Conservation (phyloP, 2,888 invertebrate species). For the Limnephilus marmoratus region DNA sequence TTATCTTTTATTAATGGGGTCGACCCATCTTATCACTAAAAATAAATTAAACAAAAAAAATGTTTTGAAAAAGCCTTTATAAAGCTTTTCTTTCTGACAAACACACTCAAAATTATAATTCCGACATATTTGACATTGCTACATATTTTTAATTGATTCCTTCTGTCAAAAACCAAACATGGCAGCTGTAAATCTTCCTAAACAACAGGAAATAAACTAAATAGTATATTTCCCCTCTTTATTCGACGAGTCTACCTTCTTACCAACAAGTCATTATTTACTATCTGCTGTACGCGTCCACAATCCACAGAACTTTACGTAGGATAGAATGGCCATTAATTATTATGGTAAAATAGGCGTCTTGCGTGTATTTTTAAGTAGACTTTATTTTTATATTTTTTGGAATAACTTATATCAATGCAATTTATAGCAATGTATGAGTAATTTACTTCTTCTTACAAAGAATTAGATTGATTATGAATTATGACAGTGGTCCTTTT, state of each 20-base stretch:
- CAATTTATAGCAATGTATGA: no score
- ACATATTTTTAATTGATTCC: not conserved
- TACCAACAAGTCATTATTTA: not conserved
- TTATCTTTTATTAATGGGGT: no score
- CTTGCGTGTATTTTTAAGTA: not conserved
- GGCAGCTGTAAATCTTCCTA: not conserved
- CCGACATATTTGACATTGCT: not conserved
- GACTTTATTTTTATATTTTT: not conserved
- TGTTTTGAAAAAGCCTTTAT: no score
- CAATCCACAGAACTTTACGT: not conserved
- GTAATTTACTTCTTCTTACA: no score
- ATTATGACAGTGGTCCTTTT: no score
- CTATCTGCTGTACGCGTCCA: not conserved
- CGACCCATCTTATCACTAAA: no score
- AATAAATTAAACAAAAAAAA: no score
- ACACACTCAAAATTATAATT: not conserved
- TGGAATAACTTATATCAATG: no score
- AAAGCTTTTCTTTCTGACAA: no score
- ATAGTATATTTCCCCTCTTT: not conserved
- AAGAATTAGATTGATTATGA: no score
- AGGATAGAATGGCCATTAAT: not conserved
- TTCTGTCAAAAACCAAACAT: not conserved
- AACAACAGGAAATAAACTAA: not conserved
- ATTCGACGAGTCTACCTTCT: not conserved
- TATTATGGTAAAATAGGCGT: not conserved